A percentile compares a stretch with the other conserved stretches of the same genome.
Conservation (phyloP, 2,797 vertebrate genomes). For the Dendrocincla tyrannina region DNA sequence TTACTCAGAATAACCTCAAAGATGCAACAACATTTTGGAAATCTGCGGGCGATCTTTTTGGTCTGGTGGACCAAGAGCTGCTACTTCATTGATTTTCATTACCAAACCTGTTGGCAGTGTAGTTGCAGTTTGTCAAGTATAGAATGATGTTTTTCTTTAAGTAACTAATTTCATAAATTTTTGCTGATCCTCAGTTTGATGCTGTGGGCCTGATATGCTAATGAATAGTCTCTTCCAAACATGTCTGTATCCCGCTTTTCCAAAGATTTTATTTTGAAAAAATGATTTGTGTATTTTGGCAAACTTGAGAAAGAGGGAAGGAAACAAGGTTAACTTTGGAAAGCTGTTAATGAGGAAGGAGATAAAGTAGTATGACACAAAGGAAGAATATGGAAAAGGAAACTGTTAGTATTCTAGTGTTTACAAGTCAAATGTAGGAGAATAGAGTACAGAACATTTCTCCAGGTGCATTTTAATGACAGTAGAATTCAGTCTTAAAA, state of each 20-base stretch:
- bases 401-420: background rate
- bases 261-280: background rate
- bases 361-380: background rate
- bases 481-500: background rate
- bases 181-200: background rate
- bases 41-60: accelerated
- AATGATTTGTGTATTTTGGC: background rate
- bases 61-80: background rate
- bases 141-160: background rate
- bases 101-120: background rate
- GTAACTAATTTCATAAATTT: background rate
- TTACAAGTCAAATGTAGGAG: background rate
- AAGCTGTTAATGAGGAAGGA: background rate
- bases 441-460: background rate
- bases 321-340: background rate
- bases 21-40: background rate
- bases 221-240: background rate
- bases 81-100: background rate
- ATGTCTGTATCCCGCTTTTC: background rate
- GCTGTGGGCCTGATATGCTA: background rate
- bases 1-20: background rate
- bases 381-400: background rate
- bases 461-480: background rate
- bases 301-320: background rate
- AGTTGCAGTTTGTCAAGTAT: background rate